Evolutionary conservation across 2,797 vertebrate species (phyloP), one percentile per base, ranked within the genome.

Genomic region (Megalops cyprinoides): DNA sequence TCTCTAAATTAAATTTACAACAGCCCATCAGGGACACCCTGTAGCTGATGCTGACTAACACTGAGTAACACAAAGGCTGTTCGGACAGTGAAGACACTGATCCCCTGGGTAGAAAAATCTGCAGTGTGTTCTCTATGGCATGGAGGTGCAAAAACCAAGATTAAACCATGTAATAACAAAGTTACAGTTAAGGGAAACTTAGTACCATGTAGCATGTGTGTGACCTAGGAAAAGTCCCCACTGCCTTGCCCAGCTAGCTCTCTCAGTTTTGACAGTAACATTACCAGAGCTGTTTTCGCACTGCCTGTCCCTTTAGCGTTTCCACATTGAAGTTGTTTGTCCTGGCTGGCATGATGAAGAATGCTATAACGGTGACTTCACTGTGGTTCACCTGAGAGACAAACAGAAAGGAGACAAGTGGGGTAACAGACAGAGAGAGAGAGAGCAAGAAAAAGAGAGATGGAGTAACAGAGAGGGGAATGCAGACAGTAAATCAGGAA

Each of bases 281-380:
- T 95, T 89, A 98, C 97, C 96, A 98, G 34, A 98, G 96, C 91
- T 98, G 97, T 86, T 98, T 98, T 80, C 97, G 92, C 81, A 98
- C 96, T 0, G 97, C 97, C 87, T 98, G 97, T 58, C 97, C 97
- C 89, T 98, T 98, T 80, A 98, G 89, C 0, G 97, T 97, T 89
- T 98, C 97, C 89, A 98, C 97, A 0, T 98, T 98, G 89, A 98
- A 98, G 90, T 98, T 98, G 91, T 98, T 98, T 78, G 97, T 98
- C 79, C 96, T 91, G 14, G 97, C 97, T 0, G 97, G 97, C 97
- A 98, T 98, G 90, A 98, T 98, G 91, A 98, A 98, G 89, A 98
- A 98, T 0, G 95, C 94, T 0, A 98, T 94, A 39, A 98, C 94
- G 0, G 97, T 96, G 78, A 94, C 91, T 0, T 97, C 96, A 5